Evolutionary conservation across 2,888 invertebrate species (phyloP).

Genomic region (Drosophila incognita): DNA sequence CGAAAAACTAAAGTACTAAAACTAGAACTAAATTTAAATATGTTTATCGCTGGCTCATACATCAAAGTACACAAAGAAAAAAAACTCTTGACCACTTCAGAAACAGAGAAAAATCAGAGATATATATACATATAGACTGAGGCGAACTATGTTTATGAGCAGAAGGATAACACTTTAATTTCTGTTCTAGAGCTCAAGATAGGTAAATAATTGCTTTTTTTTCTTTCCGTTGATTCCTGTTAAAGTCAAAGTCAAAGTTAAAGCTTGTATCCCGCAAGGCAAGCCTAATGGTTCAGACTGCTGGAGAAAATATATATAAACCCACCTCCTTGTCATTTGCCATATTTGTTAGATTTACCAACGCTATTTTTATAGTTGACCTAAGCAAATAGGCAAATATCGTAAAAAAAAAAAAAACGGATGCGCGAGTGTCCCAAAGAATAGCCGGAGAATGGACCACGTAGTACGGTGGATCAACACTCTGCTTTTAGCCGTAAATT

Average conservation of each 20-base stretch:
- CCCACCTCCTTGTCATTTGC: background rate
- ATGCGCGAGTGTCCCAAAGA: background rate
- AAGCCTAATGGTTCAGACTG: background rate
- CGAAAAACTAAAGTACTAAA: background rate
- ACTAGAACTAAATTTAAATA: too few species aligned
- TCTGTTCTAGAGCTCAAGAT: background rate
- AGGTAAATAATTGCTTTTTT: background rate
- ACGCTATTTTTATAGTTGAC: conserved; percentile 58
- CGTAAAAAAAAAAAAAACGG: background rate
- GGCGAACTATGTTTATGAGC: background rate
- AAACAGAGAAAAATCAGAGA: background rate
- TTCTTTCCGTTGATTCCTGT: background rate
- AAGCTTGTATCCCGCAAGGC: background rate
- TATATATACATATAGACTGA: background rate
- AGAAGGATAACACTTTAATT: background rate
- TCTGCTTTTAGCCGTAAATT: conserved; percentile 35
- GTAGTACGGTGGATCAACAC: background rate
- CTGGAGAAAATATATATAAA: background rate
- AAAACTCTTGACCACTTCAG: background rate
- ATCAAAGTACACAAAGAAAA: background rate
- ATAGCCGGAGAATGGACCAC: background rate
- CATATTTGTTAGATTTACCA: conserved; percentile 33
- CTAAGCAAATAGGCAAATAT: conserved; percentile 56
- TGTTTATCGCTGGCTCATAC: background rate
- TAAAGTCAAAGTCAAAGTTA: background rate